Conservation (phyloP, 2,113 vertebrate genomes). For the Spea multiplicata region DNA sequence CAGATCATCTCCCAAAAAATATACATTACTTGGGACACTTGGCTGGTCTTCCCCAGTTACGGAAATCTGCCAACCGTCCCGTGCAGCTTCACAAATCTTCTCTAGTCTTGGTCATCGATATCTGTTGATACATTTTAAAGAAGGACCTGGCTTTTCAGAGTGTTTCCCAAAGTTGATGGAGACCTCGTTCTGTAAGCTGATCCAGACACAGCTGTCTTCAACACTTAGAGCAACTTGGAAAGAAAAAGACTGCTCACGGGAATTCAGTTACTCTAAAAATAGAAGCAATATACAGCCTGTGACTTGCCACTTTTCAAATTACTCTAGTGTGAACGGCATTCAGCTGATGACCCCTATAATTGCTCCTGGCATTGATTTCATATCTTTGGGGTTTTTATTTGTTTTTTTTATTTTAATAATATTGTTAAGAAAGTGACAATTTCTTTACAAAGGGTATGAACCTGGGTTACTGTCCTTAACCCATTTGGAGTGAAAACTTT, state of each 20-base stretch:
- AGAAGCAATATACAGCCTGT: slow-evolving; percentile 72
- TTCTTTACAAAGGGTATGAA: neutral
- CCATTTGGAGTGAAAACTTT: neutral
- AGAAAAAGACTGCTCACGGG: slow-evolving; percentile 69
- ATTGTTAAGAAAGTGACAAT: slow-evolving; percentile 7
- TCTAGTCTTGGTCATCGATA: no score
- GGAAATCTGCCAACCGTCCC: no score
- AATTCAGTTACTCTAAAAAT: slow-evolving; percentile 86
- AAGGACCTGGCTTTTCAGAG: slow-evolving; percentile 32
- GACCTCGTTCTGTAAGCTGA: slow-evolving; percentile 59
- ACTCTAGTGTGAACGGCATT: slow-evolving; percentile 49
- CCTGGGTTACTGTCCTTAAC: neutral
- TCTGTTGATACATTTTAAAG: neutral
- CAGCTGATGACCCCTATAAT: slow-evolving; percentile 40
- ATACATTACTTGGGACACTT: no score
- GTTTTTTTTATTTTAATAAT: slow-evolving; percentile 15
- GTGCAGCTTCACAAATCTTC: no score
- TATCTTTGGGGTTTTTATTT: slow-evolving; percentile 28
- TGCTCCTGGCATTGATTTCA: slow-evolving; percentile 28
- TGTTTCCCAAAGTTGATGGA: slow-evolving; percentile 52
- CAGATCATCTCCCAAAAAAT: no score
- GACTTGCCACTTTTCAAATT: slow-evolving; percentile 66
- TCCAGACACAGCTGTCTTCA: slow-evolving; percentile 64
- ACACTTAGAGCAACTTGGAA: slow-evolving; percentile 55
- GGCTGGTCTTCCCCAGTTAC: no score